Evolutionary conservation across 2,888 invertebrate species (phyloP), one percentile per base, ranked within the genome.

Genomic region (Agriotes lineatus): DNA sequence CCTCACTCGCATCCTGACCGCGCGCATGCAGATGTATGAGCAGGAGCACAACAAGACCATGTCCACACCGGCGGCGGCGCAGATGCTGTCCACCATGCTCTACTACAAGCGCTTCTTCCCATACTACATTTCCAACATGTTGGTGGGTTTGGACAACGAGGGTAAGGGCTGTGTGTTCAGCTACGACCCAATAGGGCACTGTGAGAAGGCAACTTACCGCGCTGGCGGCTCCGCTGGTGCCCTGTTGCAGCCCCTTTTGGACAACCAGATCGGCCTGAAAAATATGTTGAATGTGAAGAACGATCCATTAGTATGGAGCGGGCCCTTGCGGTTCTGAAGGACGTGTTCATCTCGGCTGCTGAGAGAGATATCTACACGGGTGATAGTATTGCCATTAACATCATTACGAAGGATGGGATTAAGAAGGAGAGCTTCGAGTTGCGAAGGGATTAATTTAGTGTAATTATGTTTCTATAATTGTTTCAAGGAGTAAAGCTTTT

Each of bases 71-170:
- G 97, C 98, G 1, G 90, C 95, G 2, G 96, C 99, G 1, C 97
- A 99, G 85, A 94, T 99, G 94, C 85, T 99, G 12, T 95, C 98
- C 0, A 97, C 96, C 2, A 93, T 97, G 87, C 87, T 99, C 76
- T 99, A 99, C 82, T 94, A 96, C 83, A 95, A 96, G 78, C 90
- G 99, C 64, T 99, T 99, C 85, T 99, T 99, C 85, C 99, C 99
- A 0, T 99, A 98, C 84, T 99, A 98, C 81, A 93, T 98, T 18
- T 95, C 96, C 22, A 98, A 97, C 81, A 90, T 99, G 50, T 85
- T 99, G 61, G 99, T 95, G 57, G 99, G 99, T 0, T 82, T 99
- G 60, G 97, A 99, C 85, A 90, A 90, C 25, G 92, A 97, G 71
- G 99, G 97, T 1, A 94, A 95, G 81, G 99, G 99, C 6, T 94